Evolutionary conservation across 23 tunicate genomes (phyloP).

Genomic region (Trididemnum nubilum): DNA sequence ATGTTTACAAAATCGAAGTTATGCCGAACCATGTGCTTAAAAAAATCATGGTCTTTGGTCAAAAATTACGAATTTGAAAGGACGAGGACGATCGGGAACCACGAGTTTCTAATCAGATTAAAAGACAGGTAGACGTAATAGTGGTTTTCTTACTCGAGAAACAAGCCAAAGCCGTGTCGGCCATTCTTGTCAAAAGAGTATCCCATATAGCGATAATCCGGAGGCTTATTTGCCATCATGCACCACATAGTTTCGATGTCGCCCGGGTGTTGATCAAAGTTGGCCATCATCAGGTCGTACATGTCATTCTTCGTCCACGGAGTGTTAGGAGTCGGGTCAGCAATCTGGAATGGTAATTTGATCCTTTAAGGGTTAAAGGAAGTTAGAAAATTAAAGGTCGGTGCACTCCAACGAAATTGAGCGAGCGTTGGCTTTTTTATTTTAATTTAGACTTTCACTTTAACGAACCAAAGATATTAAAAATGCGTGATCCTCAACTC

Average conservation of each 20-base stretch:
- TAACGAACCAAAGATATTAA: too few species aligned
- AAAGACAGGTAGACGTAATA: too few species aligned
- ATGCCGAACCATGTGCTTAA: too few species aligned
- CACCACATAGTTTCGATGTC: constrained; percentile 60
- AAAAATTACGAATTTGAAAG: too few species aligned
- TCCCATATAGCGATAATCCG: constrained; percentile 80
- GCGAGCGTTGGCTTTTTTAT: background rate
- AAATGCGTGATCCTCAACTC: too few species aligned
- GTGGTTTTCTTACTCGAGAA: constrained; percentile 67
- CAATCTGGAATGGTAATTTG: constrained; percentile 24
- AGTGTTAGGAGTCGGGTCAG: constrained; percentile 67
- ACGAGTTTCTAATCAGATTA: too few species aligned
- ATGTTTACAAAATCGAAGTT: too few species aligned
- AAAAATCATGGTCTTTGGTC: too few species aligned
- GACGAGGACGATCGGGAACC: too few species aligned
- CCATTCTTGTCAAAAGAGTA: constrained; percentile 72
- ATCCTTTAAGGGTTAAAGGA: background rate
- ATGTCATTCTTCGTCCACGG: constrained; percentile 79
- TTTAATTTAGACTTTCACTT: too few species aligned
- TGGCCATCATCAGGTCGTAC: constrained; percentile 73
- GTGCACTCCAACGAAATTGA: background rate
- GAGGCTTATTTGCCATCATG: constrained; percentile 79
- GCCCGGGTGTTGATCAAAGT: constrained; percentile 39
- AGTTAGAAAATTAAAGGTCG: background rate
- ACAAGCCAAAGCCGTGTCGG: constrained; percentile 60